A percentile compares a stretch with the other conserved stretches of the same genome.
phyloP scores from a whole-genome alignment of 2,797 vertebrate genomes.

The Microctenopoma steveboyesi region DNA sequence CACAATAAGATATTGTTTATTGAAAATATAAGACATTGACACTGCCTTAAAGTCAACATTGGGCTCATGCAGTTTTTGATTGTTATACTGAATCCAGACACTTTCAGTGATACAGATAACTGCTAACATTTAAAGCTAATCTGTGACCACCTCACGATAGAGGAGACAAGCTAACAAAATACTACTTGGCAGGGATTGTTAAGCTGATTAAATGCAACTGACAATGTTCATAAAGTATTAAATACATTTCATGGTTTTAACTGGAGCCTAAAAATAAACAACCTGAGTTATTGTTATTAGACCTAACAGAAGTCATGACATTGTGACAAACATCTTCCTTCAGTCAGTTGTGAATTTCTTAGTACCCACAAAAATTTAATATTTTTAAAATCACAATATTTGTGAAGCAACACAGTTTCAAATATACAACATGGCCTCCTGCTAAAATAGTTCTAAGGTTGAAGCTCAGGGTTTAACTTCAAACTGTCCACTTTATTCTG shows the following conservation, averaged over 20 bases:
- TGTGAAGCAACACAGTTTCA: conserved; percentile 52
- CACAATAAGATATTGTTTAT: no score
- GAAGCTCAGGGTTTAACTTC: conserved; percentile 27
- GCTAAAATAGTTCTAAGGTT: conserved; percentile 26
- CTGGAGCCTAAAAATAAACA: neutral
- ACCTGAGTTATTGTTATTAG: no score
- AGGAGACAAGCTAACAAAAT: neutral
- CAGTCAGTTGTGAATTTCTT: conserved; percentile 3
- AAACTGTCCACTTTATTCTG: conserved; percentile 60
- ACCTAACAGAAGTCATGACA: neutral
- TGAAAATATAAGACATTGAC: neutral
- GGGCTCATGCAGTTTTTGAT: no score
- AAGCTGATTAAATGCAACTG: conserved; percentile 16
- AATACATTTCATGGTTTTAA: conserved; percentile 5
- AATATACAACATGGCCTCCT: conserved; percentile 41
- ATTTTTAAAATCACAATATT: neutral
- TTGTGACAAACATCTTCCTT: neutral
- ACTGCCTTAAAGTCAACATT: neutral
- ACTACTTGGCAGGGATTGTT: neutral
- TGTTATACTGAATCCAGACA: neutral
- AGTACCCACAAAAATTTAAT: conserved; percentile 12
- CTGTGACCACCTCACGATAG: neutral
- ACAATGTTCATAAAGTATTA: conserved; percentile 14
- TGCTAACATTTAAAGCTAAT: no score
- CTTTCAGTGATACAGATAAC: no score